These are phyloP conservation scores for Leptopilina myrica DNA, from an alignment of 2,888 invertebrate genomes.

Conservation along the genomic window DNA sequence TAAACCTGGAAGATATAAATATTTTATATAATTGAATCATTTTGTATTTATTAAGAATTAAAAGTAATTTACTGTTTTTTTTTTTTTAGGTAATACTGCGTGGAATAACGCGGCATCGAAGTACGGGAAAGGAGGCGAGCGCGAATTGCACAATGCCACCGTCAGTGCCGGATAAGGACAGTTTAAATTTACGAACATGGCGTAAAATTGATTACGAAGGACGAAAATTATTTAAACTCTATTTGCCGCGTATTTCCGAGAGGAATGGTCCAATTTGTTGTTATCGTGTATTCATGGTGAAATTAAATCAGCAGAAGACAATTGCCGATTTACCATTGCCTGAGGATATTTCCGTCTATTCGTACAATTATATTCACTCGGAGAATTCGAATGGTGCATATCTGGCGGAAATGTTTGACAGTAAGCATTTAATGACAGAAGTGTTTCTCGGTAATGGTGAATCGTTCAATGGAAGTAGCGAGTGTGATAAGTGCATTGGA, in stretches of 20 bases:
- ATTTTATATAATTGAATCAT: too few species aligned
- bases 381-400: constrained; percentile 86
- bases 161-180: constrained; percentile 83
- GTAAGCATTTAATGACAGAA: constrained; percentile 82
- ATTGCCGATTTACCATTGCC: constrained; percentile 84
- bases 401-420: constrained; percentile 90
- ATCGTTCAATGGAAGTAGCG: constrained; percentile 66
- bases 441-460: constrained; percentile 86
- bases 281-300: constrained; percentile 88
- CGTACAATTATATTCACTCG: constrained; percentile 86
- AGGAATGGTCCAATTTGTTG: constrained; percentile 93
- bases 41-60: too few species aligned
- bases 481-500: constrained; percentile 78
- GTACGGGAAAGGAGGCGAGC: constrained; percentile 83
- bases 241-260: constrained; percentile 87
- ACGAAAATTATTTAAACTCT: constrained; percentile 86
- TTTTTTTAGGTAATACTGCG: constrained; percentile 78
- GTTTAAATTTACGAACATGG: constrained; percentile 81
- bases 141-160: constrained; percentile 84
- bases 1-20: too few species aligned
- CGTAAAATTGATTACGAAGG: constrained; percentile 82
- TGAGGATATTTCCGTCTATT: constrained; percentile 83
- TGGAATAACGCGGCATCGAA: constrained; percentile 86
- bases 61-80: background rate
- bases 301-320: constrained; percentile 81